Conservation (phyloP, 2,888 invertebrate species). For the Paralinhomoeus sp. region DNA sequence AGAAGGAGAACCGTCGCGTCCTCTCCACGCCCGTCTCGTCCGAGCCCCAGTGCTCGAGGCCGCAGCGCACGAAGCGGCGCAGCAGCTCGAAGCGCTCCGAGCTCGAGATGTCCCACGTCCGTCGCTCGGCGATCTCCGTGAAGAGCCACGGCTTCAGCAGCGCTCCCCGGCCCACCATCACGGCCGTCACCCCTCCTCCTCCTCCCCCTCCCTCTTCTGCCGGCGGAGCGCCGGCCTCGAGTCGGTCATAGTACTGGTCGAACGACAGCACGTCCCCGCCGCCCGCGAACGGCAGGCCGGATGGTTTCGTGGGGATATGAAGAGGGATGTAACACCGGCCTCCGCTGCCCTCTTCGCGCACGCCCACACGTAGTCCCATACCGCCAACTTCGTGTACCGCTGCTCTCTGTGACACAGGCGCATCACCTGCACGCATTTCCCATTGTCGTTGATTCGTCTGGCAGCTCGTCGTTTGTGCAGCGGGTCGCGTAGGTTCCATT, state of each 20-base stretch:
- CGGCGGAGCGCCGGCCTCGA: no score
- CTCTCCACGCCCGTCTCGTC: slow-evolving; percentile 78
- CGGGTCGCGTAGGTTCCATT: no score
- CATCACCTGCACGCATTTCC: no score
- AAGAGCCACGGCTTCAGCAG: slow-evolving; percentile 97
- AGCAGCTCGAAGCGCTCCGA: slow-evolving; percentile 61
- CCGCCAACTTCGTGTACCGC: slow-evolving; percentile 68
- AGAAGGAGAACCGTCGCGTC: slow-evolving; percentile 50
- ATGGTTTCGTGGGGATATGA: no score
- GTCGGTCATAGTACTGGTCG: slow-evolving; percentile 46
- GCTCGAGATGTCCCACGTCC: slow-evolving; percentile 58
- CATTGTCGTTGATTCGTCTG: no score
- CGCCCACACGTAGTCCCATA: slow-evolving; percentile 76
- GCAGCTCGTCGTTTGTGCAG: no score
- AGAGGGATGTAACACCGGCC: no score
- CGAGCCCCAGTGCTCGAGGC: slow-evolving; percentile 93
- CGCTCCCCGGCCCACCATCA: slow-evolving; percentile 47
- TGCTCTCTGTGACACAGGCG: no score
- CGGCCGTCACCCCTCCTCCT: slow-evolving; percentile 13
- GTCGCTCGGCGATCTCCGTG: slow-evolving; percentile 77
- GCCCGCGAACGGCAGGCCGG: slow-evolving; percentile 66
- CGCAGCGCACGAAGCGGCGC: slow-evolving; percentile 45
- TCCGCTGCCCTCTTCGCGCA: slow-evolving; percentile 40
- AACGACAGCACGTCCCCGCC: slow-evolving; percentile 67
- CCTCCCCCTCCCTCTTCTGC: no score